Evolutionary conservation across 2,888 invertebrate genomes (phyloP).

Genomic region (Xanthorhoe designata): DNA sequence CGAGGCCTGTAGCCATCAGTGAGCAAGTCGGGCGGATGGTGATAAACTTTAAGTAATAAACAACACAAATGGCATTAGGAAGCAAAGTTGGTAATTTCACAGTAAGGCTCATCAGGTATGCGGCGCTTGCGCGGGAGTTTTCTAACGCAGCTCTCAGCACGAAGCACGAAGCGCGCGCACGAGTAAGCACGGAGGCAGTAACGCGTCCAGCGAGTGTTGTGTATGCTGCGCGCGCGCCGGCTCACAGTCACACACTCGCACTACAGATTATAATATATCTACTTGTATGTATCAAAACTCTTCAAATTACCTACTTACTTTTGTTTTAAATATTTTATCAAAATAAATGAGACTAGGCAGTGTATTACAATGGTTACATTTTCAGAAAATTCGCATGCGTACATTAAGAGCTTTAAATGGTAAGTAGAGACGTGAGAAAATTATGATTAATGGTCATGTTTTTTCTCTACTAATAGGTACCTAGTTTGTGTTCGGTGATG

Average conservation of each 20-base stretch:
- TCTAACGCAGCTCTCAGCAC: neutral
- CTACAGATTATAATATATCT: neutral
- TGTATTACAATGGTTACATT: too few species aligned
- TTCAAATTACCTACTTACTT: neutral
- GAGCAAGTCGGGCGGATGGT: too few species aligned
- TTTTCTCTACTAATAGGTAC: too few species aligned
- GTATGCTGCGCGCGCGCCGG: slow-evolving; percentile 49
- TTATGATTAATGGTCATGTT: too few species aligned
- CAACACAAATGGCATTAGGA: slow-evolving; percentile 18
- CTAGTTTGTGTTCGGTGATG: too few species aligned
- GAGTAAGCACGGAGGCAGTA: slow-evolving; percentile 41
- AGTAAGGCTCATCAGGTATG: slow-evolving; percentile 46
- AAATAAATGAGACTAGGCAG: too few species aligned
- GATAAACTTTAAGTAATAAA: neutral
- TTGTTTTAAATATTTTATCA: neutral
- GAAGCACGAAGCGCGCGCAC: slow-evolving; percentile 6
- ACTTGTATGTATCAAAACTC: neutral
- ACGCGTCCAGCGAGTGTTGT: slow-evolving; percentile 41
- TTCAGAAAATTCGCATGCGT: too few species aligned
- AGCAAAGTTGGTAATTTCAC: slow-evolving; percentile 20
- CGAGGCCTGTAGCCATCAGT: too few species aligned
- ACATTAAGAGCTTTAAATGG: too few species aligned
- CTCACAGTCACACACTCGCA: slow-evolving; percentile 3
- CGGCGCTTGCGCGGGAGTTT: slow-evolving; percentile 27
- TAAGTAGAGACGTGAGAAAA: too few species aligned